phyloP scores from a whole-genome alignment of 2,888 invertebrate species.

The Octonoba sinensis region DNA sequence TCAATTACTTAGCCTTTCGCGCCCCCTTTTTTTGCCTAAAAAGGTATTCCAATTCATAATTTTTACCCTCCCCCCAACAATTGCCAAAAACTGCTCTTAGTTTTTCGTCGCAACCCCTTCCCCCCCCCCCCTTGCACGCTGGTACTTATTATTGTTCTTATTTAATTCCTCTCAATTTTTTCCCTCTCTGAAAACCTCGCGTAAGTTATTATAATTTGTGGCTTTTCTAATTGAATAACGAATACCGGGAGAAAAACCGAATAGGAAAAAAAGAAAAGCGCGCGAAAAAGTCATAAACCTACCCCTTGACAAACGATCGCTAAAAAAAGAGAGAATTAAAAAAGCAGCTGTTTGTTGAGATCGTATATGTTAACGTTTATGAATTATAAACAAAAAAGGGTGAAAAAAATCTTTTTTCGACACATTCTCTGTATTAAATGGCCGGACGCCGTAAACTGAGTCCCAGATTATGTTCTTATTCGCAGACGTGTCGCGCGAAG shows the following conservation, averaged over 20 bases:
- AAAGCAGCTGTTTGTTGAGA: neutral
- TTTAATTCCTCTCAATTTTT: conserved; percentile 34
- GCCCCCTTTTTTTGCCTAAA: conserved; percentile 17
- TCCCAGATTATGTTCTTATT: conserved; percentile 40
- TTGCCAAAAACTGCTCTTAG: neutral
- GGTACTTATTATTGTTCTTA: conserved; percentile 53
- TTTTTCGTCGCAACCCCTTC: conserved; percentile 23
- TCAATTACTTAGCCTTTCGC: conserved; percentile 36
- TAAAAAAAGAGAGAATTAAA: conserved; percentile 30
- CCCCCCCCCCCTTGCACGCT: neutral
- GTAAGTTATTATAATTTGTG: conserved; percentile 61
- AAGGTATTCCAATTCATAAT: conserved; percentile 59
- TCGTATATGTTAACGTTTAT: conserved; percentile 51
- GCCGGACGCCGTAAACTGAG: conserved; percentile 30
- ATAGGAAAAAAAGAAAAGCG: neutral
- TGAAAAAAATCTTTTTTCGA: neutral
- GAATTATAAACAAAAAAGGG: conserved; percentile 21
- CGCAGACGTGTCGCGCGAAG: conserved; percentile 27
- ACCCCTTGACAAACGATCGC: conserved; percentile 43
- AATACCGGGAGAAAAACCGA: conserved; percentile 19
- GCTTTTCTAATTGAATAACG: conserved; percentile 64
- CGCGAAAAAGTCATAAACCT: conserved; percentile 25
- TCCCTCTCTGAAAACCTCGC: conserved; percentile 4
- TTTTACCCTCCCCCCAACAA: conserved; percentile 1
- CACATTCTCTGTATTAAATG: conserved; percentile 45